Evolutionary conservation across 2,888 invertebrate species (phyloP).

Genomic region (Pyralis farinalis): DNA sequence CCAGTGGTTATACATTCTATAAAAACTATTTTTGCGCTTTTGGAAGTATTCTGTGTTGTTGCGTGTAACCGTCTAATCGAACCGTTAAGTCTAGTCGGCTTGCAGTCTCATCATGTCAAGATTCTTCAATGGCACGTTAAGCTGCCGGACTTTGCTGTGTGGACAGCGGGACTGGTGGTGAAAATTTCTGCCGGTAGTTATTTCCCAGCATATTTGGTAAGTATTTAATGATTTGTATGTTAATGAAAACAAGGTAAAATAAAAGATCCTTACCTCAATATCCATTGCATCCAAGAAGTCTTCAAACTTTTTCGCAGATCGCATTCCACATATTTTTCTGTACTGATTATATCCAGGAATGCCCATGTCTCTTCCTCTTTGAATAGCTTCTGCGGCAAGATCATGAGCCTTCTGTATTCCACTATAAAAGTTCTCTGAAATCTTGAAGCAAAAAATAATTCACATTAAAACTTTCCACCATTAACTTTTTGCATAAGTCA

Average conservation of each 20-base stretch:
- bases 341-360: conserved; percentile 58
- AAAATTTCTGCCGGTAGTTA: no score
- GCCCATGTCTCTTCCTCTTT: conserved; percentile 56
- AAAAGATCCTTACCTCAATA: conserved; percentile 38
- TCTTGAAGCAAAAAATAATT: conserved; percentile 25
- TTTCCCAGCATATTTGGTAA: no score
- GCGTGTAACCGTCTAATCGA: neutral
- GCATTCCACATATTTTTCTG: conserved; percentile 47
- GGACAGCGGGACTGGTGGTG: no score
- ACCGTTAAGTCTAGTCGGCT: no score
- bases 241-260: conserved; percentile 9
- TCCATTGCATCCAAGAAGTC: conserved; percentile 56
- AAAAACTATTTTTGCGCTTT: no score
- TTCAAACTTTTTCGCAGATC: conserved; percentile 44
- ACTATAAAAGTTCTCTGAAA: conserved; percentile 52
- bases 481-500: conserved; percentile 9
- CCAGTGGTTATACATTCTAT: no score
- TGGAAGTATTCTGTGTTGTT: no score
- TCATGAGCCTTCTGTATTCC: conserved; percentile 49
- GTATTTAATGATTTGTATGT: no score
- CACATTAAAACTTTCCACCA: conserved; percentile 13
- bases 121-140: no score
- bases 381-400: conserved; percentile 46
- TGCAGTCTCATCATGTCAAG: no score
- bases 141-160: no score